A percentile compares a stretch with the other conserved stretches of the same genome.
Evolutionary conservation across 2,797 vertebrate species (phyloP).

Genomic region (Spinibarbus caldwelli): DNA sequence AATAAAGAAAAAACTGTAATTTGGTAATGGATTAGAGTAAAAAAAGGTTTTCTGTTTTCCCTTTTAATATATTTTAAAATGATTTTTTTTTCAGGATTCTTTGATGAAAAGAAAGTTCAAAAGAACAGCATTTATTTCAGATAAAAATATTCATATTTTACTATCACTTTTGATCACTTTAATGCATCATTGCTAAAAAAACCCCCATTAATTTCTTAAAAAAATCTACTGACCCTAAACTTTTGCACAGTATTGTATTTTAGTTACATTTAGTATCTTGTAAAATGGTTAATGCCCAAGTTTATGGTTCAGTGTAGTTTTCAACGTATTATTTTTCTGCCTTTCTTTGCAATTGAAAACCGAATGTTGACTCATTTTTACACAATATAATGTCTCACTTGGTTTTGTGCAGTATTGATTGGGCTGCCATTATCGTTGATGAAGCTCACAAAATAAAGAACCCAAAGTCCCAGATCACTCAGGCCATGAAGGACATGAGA

Average conservation of each 20-base stretch:
- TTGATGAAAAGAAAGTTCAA: background rate
- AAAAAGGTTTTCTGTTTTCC: background rate
- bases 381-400: background rate
- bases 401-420: conserved; percentile 79
- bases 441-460: conserved; percentile 98
- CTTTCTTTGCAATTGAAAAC: background rate
- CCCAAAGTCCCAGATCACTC: conserved; percentile 90
- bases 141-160: background rate
- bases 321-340: background rate
- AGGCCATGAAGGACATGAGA: conserved; percentile 88
- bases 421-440: conserved; percentile 93
- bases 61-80: background rate
- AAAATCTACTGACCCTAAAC: background rate
- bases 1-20: background rate
- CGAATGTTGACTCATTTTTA: background rate
- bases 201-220: no score
- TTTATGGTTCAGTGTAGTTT: background rate
- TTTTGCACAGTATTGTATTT: background rate
- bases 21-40: background rate
- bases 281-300: background rate
- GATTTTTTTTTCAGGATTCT: background rate
- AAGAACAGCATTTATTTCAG: background rate
- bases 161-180: background rate
- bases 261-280: background rate
- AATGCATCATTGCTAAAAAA: background rate